Evolutionary conservation across 2,113 vertebrate genomes (phyloP).

Genomic region (Salvator merianae): DNA sequence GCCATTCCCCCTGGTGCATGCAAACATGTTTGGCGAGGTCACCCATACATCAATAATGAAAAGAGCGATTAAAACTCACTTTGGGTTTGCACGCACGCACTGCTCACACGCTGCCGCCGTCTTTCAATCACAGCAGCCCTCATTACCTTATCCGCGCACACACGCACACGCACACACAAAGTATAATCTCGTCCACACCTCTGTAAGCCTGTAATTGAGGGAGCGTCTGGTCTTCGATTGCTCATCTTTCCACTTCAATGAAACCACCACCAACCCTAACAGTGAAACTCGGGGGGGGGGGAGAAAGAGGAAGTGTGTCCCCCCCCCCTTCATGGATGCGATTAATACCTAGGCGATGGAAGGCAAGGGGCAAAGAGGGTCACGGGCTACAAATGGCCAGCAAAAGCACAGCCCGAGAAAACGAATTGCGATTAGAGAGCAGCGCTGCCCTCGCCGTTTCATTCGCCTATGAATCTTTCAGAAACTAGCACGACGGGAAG

Average conservation of each 20-base stretch:
- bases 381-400: not conserved
- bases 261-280: not conserved
- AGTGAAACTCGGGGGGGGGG: too few species aligned
- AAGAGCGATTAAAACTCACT: conserved; percentile 27
- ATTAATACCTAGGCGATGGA: not conserved
- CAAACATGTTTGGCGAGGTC: not conserved
- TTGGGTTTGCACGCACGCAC: not conserved
- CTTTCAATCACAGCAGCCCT: not conserved
- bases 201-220: not conserved
- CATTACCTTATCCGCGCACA: not conserved
- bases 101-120: not conserved
- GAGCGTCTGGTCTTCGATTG: not conserved
- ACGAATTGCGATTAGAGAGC: not conserved
- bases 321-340: not conserved
- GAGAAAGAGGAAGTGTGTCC: too few species aligned
- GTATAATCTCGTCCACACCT: conserved; percentile 29
- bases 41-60: not conserved
- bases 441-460: not conserved
- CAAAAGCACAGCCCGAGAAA: not conserved
- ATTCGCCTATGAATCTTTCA: not conserved
- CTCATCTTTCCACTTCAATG: not conserved
- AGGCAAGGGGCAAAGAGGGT: not conserved
- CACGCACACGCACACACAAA: conserved; percentile 13
- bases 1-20: not conserved
- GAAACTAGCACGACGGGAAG: not conserved